Conservation (phyloP, 64 coral and sea anemone species). For the Platygyra sinensis region DNA sequence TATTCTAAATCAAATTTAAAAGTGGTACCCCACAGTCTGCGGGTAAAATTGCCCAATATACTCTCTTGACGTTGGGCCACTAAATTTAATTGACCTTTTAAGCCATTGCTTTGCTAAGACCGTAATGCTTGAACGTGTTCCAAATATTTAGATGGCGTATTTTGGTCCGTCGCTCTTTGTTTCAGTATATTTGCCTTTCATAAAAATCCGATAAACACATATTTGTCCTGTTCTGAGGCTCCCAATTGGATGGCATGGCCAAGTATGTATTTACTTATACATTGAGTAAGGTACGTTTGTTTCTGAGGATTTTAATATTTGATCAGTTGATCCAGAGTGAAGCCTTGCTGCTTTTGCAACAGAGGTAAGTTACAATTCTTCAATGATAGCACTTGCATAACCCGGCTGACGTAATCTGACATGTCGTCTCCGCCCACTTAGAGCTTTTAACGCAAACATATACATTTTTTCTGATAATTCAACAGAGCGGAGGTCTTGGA, state of each 20-base stretch:
- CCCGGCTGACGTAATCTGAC: constrained; percentile 7
- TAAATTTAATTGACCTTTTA: constrained; percentile 7
- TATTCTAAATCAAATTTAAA: not conserved
- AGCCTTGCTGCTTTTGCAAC: not conserved
- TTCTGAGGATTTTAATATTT: not conserved
- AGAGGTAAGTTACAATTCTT: not conserved
- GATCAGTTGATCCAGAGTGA: not conserved
- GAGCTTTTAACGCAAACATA: not conserved
- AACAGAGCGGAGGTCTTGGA: constrained; percentile 8
- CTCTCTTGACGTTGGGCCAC: not conserved
- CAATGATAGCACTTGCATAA: not conserved
- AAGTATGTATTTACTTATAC: not conserved
- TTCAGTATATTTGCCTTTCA: constrained; percentile 19
- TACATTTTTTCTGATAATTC: not conserved
- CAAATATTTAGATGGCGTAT: not conserved
- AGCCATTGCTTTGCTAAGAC: not conserved
- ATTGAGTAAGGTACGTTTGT: not conserved
- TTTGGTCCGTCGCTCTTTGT: not conserved
- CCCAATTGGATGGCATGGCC: not conserved
- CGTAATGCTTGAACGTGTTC: constrained; percentile 3
- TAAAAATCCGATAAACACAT: constrained; percentile 13
- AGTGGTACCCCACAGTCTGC: not conserved
- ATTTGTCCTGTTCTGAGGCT: not conserved
- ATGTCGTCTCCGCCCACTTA: not conserved
- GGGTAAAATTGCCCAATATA: no score